These are phyloP conservation scores for Aphelinus atriplicis DNA, from an alignment of 1,140 invertebrate species.

Conservation along the genomic window DNA sequence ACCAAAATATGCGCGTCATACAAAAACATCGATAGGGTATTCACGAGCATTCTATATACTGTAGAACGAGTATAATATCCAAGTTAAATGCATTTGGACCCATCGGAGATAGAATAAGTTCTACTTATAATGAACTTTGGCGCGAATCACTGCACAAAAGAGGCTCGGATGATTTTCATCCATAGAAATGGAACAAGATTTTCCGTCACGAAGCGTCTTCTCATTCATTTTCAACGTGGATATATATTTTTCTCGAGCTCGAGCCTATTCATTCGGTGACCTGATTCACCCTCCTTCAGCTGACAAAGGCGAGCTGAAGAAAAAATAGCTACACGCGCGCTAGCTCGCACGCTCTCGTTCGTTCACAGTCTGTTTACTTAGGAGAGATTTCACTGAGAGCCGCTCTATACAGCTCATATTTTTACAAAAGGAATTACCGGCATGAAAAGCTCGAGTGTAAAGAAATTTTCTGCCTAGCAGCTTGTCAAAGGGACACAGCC, in stretches of 20 bases:
- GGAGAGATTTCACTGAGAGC: not conserved
- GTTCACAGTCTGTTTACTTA: conserved; percentile 13
- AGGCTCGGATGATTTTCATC: no score
- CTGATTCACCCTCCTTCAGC: conserved; percentile 14
- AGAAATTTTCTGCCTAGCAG: not conserved
- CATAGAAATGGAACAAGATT: not conserved
- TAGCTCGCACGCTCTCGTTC: not conserved
- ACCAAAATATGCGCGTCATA: no score
- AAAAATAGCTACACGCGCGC: conserved; percentile 16
- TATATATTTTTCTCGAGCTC: conserved; percentile 9
- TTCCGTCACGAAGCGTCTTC: not conserved
- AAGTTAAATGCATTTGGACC: no score
- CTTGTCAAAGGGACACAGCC: not conserved
- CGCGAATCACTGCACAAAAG: no score
- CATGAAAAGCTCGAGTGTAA: conserved; percentile 2
- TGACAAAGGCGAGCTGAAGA: conserved; percentile 7
- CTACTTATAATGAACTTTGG: no score
- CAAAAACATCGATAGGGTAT: no score
- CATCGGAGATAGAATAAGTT: no score
- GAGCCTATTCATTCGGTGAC: conserved; percentile 5
- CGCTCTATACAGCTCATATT: not conserved
- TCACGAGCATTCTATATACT: no score
- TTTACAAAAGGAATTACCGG: conserved; percentile 14
- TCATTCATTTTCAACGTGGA: conserved; percentile 6
- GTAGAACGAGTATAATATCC: no score